These are phyloP conservation scores for Scortum barcoo DNA, from an alignment of 2,113 vertebrate genomes.

Conservation along the genomic window DNA sequence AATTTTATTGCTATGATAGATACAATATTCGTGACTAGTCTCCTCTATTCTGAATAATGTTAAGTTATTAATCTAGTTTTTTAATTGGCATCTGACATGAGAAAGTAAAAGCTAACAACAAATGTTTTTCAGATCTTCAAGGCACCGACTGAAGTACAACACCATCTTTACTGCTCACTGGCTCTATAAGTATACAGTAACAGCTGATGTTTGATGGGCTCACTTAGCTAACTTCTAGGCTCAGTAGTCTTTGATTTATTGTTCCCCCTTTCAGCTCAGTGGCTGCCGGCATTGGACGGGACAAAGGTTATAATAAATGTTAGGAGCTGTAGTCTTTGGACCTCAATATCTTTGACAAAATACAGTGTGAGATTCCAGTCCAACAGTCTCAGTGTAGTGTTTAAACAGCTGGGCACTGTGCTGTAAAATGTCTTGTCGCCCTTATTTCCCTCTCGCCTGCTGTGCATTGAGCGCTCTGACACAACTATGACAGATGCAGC, in stretches of 20 bases:
- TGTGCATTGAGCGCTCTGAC: constrained; percentile 47
- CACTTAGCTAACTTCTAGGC: not conserved
- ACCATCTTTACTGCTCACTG: not conserved
- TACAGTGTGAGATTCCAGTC: constrained; percentile 29
- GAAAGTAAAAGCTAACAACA: not conserved
- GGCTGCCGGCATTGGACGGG: not conserved
- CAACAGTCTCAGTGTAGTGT: constrained; percentile 33
- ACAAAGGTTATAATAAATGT: constrained; percentile 27
- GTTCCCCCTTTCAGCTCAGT: constrained; percentile 8
- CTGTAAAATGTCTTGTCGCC: constrained; percentile 50
- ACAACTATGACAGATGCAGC: constrained; percentile 52
- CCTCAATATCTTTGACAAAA: constrained; percentile 50
- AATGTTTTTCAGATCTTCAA: not conserved
- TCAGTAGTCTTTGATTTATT: constrained; percentile 32
- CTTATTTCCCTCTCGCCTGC: constrained; percentile 36
- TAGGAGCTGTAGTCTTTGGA: constrained; percentile 22
- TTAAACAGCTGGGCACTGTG: constrained; percentile 49
- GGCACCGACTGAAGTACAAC: not conserved
- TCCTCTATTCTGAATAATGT: not conserved
- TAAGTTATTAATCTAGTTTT: not conserved
- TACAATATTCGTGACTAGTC: not conserved
- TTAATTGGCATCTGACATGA: not conserved
- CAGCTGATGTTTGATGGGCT: constrained; percentile 9
- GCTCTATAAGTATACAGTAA: not conserved
- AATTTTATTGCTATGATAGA: not conserved